A percentile compares a stretch with the other conserved stretches of the same genome.
Evolutionary conservation across 2,888 invertebrate species (phyloP).

Genomic region (Oxycera nigricornis): DNA sequence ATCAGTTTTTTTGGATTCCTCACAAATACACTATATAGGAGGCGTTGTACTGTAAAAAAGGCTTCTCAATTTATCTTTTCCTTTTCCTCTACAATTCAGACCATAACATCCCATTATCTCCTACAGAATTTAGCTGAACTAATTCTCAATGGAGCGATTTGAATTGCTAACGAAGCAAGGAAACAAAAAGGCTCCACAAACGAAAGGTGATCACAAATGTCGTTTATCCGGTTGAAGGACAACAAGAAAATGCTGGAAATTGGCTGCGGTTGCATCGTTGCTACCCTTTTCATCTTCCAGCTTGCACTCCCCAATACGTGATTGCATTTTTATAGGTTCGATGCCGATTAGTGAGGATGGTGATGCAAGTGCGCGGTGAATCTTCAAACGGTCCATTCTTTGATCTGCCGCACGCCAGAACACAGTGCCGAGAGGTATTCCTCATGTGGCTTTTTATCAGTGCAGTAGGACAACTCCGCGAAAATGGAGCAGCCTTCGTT

Average conservation of each 20-base stretch:
- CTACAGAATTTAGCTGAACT: no score
- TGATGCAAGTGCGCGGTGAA: conserved; percentile 31
- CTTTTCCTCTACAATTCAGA: no score
- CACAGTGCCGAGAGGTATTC: neutral
- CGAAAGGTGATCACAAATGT: conserved; percentile 7
- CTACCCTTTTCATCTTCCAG: neutral
- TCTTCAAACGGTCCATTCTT: conserved; percentile 25
- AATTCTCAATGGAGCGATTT: no score
- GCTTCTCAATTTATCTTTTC: no score
- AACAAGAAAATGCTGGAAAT: neutral
- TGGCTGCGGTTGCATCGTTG: neutral
- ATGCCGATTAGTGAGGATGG: conserved; percentile 30
- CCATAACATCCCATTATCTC: no score
- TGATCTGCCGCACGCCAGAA: conserved; percentile 34
- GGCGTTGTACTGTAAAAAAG: no score
- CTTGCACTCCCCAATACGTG: neutral
- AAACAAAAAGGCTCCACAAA: neutral
- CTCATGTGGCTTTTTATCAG: conserved; percentile 13
- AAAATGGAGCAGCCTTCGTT: conserved; percentile 1
- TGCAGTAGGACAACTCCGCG: conserved; percentile 11
- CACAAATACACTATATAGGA: no score
- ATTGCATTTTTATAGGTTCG: conserved; percentile 37
- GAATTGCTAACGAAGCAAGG: neutral
- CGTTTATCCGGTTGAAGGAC: conserved; percentile 26
- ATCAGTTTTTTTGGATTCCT: no score